A percentile compares a stretch with the other conserved stretches of the same genome.
Evolutionary conservation across 2,113 vertebrate genomes (phyloP).

Genomic region (Cervus canadensis): DNA sequence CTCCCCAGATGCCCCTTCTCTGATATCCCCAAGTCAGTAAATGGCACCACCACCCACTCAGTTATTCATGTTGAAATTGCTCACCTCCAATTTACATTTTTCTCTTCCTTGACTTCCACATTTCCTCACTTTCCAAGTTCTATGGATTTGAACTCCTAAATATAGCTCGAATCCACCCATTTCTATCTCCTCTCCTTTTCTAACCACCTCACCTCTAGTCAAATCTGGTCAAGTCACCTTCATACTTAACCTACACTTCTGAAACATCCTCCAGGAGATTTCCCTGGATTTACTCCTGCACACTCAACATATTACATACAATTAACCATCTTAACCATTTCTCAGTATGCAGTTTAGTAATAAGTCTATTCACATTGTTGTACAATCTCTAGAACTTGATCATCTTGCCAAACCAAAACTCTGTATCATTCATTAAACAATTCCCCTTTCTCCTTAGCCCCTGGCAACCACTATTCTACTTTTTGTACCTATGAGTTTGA

Average conservation of each 20-base stretch:
- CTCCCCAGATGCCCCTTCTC: background rate
- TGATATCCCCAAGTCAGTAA: background rate
- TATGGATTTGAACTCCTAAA: background rate
- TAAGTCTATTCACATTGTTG: background rate
- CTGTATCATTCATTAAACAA: background rate
- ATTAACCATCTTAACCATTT: background rate
- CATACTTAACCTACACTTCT: background rate
- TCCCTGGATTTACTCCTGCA: background rate
- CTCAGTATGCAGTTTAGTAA: background rate
- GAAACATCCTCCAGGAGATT: background rate
- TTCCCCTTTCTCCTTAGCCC: too few species aligned
- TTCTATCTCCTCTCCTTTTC: background rate
- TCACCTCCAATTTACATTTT: background rate
- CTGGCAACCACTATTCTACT: background rate
- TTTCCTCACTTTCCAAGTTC: background rate
- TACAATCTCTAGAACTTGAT: background rate
- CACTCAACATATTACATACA: background rate
- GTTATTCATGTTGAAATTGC: background rate
- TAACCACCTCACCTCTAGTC: background rate
- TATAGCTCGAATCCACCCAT: background rate
- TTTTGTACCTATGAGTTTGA: background rate
- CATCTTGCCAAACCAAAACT: background rate
- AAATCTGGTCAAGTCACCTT: background rate
- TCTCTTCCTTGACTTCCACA: background rate
- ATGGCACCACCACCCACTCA: background rate